Conservation (phyloP, 2,797 vertebrate species). For the Trachurus trachurus region DNA sequence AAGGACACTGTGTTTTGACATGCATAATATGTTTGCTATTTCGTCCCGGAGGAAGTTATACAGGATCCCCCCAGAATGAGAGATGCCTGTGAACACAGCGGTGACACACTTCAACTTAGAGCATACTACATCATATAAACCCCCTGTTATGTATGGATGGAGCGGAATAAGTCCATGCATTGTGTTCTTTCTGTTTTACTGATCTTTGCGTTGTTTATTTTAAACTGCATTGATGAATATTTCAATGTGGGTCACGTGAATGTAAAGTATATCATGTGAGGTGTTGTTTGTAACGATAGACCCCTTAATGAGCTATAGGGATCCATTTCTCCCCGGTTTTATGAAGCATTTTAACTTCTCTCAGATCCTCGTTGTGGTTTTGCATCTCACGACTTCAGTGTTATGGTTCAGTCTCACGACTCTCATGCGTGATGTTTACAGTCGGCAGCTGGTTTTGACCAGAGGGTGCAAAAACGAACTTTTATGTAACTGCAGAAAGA, state of each 20-base stretch:
- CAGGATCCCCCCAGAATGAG: constrained; percentile 25
- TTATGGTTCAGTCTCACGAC: too few relatives aligned
- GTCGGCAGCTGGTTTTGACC: too few relatives aligned
- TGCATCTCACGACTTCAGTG: too few relatives aligned
- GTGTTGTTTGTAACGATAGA: too few relatives aligned
- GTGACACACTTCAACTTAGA: constrained; percentile 2
- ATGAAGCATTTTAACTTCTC: too few relatives aligned
- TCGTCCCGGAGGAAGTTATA: constrained; percentile 38
- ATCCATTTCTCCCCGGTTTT: too few relatives aligned
- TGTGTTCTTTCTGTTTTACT: neutral
- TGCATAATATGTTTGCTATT: constrained; percentile 57
- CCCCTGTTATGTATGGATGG: neutral
- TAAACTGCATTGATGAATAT: neutral
- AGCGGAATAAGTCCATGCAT: neutral
- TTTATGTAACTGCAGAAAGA: too few relatives aligned
- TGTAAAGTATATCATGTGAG: too few relatives aligned
- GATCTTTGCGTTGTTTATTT: neutral
- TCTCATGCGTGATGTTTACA: neutral
- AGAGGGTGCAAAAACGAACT: too few relatives aligned
- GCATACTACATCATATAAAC: neutral
- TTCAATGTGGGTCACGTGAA: too few relatives aligned
- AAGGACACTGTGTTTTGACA: constrained; percentile 58
- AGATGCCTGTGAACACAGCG: constrained; percentile 16
- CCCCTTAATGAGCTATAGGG: too few relatives aligned
- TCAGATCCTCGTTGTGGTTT: too few relatives aligned